Base-by-base conservation (phyloP, 2,888 invertebrate species). In the Thecophora atra region DNA sequence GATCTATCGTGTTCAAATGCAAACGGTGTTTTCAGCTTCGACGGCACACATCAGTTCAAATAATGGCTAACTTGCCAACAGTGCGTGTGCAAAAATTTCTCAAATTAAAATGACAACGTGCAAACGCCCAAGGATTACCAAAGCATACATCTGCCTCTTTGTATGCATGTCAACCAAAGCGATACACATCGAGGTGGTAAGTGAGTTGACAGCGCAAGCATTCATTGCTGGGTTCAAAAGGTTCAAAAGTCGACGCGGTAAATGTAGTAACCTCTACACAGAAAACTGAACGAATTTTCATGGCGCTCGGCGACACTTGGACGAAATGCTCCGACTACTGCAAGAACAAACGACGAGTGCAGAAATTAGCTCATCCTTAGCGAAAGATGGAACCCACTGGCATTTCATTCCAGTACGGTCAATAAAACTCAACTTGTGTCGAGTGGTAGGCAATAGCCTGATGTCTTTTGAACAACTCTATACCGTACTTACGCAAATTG, bases 121-220 rank as follows among this genome's bases (percentile, higher is more conserved):
- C 13, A 56, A 58, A 26, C 19, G 24, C 7, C 37, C 67, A 19
- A 26, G 67, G 8, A 56, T 54, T 2, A 26, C n/a, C 3, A 77
- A 77, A 65, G 62, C 70, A 1, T 77, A 77, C 51, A 70, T 77
- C 24, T 75, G 73, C 17, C 58, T 76, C n/a, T 78, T 76, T 56
- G 67, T 76, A 2, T 77, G 77, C 52, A 72, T 77, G 72, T 66
- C 65, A 0, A 73, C 74, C 19, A 73, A 72, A 28, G 76, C 73
- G 13, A 56, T 78, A 8, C 76, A 77, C 24, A 21, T 78, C 1
- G 76, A 79, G 42, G 62, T 69, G 8, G 77, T 76, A 11, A 73
- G 72, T 0, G 76, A 75, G n/a, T 11, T 78, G n/a, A 74, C 74
- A 1, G 66, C 75, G 13, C 62, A 68, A 11, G 75, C 75, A 11